Evolutionary conservation across 2,113 vertebrate species (phyloP), one percentile per base, ranked within the genome.

Genomic region (Manacus vitellinus): DNA sequence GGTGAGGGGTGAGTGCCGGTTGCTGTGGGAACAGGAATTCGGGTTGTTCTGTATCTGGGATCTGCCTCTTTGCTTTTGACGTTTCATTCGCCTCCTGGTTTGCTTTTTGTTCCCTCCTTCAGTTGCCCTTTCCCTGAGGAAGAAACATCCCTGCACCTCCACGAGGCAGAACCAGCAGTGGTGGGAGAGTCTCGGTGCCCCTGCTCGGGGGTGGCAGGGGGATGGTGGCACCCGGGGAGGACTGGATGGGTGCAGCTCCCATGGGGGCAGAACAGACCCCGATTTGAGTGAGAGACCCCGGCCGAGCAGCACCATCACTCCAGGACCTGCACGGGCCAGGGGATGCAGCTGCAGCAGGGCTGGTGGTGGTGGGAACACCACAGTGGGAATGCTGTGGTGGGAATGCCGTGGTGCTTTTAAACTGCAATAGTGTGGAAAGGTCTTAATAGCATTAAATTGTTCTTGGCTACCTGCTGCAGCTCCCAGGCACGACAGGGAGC

Each of bases 1-100:
- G 30, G 6, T 1, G 8, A 54, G 71, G 17, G 15, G n/a, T 2
- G 62, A 65, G 8, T 0, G 8, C 3, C 2, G 46, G 89, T 71
- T 91, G 93, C 92, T 95, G 94, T 92, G 87, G 93, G 93, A 96
- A 86, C 62, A 19, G 68, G 8, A 14, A 62, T 86, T 66, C 2
- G 7, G 72, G 27, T 9, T 80, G 6, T 44, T 73, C 59, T 86
- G 46, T 43, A 75, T 70, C 46, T 27, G 20, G 22, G 41, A 52
- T 80, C 86, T 58, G 89, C 46, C 59, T 91, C 68, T 59, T 79
- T 76, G 87, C 91, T 79, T 82, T 33, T 19, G 16, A 43, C 19
- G 8, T 2, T 31, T 43, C 8, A 0, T 66, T 70, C 0, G 0
- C 25, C 51, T 92, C 70, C 39, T 4, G 2, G 25, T 37, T 80